phyloP scores from a whole-genome alignment of 2,113 vertebrate species.

The Gorsachius goisagi region DNA sequence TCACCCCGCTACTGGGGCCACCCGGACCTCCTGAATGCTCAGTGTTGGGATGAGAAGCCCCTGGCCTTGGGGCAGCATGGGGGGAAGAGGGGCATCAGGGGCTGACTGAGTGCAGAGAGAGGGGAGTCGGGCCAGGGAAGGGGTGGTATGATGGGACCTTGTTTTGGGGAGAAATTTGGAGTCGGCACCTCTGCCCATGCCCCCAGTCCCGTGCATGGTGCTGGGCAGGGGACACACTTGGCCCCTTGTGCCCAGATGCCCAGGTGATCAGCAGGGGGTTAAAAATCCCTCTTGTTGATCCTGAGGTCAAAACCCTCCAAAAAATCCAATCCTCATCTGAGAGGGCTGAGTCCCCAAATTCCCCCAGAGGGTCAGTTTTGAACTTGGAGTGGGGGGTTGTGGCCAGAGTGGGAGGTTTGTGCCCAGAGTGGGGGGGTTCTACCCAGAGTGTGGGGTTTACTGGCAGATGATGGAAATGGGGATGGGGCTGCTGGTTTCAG shows the following conservation, averaged over 20 bases:
- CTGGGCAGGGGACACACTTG: not conserved
- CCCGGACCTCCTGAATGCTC: not conserved
- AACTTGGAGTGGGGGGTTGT: not conserved
- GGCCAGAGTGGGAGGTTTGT: not conserved
- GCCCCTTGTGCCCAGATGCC: not conserved
- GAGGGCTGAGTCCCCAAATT: not conserved
- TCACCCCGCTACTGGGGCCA: not conserved
- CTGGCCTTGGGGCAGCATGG: accelerated
- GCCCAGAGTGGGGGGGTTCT: not conserved
- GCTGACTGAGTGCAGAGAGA: not conserved
- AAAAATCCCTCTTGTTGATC: not conserved
- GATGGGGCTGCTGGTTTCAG: accelerated
- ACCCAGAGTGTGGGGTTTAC: not conserved
- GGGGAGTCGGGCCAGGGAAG: not conserved
- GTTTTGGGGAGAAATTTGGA: not conserved
- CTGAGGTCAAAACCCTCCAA: not conserved
- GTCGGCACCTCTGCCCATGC: accelerated
- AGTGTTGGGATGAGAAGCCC: not conserved
- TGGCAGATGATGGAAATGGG: not conserved
- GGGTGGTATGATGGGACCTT: accelerated
- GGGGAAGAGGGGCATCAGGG: not conserved
- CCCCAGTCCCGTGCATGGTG: not conserved
- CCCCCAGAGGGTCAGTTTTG: not conserved
- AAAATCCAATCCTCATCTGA: not conserved
- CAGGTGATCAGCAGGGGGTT: not conserved